Percentiles rank a stretch among this genome's conserved stretches.
phyloP scores from a whole-genome alignment of 1,140 invertebrate species.

The Atta texana region DNA sequence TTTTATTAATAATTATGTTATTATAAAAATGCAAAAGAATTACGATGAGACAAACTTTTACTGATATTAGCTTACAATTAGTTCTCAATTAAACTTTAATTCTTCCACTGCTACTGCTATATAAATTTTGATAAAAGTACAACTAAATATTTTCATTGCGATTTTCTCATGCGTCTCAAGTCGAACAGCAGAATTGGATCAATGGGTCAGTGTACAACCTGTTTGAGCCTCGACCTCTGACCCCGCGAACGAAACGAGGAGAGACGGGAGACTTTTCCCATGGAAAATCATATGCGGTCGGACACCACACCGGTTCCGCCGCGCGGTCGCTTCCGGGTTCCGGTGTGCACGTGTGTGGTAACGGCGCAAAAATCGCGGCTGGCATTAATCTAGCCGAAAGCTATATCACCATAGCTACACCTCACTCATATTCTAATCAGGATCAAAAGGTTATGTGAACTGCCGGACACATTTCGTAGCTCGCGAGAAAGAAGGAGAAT shows the following conservation, averaged over 20 bases:
- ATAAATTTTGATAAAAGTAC: not conserved
- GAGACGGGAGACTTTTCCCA: constrained; percentile 79
- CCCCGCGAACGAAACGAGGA: constrained; percentile 39
- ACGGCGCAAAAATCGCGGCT: constrained; percentile 70
- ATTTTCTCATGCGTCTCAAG: constrained; percentile 65
- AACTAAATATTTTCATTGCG: not conserved
- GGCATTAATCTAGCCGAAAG: constrained; percentile 58
- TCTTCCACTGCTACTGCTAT: not conserved
- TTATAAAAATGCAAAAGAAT: not conserved
- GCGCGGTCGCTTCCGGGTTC: constrained; percentile 80
- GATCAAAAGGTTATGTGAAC: constrained; percentile 86
- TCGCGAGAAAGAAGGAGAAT: constrained; percentile 12
- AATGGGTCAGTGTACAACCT: constrained; percentile 70
- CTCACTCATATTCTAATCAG: constrained; percentile 85
- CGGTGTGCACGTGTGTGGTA: constrained; percentile 65
- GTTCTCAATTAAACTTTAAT: not conserved
- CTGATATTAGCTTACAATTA: not conserved
- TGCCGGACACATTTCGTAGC: constrained; percentile 40
- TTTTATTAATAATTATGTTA: not conserved
- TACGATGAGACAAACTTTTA: not conserved
- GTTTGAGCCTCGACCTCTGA: constrained; percentile 74
- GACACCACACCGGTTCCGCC: constrained; percentile 71
- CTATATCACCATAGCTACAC: constrained; percentile 73
- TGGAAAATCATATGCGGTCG: constrained; percentile 76
- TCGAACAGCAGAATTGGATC: constrained; percentile 65